phyloP scores from a whole-genome alignment of 2,888 invertebrate genomes.

The Nasonovia ribisnigri region DNA sequence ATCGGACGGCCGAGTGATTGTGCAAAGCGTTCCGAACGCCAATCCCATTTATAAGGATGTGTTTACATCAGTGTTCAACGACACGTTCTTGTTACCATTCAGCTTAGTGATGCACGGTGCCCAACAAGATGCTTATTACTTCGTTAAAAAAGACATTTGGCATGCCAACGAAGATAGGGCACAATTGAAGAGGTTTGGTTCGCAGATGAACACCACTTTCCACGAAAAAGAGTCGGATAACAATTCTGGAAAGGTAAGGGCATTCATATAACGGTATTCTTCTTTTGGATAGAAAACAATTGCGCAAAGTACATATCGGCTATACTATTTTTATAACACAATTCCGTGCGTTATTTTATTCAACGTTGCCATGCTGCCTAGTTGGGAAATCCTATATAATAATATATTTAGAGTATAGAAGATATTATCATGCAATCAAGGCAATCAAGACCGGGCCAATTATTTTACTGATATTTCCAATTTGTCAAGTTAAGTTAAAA shows the following conservation, averaged over 20 bases:
- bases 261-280: background rate
- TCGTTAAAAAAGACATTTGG: constrained; percentile 92
- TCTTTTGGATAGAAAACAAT: background rate
- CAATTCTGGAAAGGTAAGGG: constrained; percentile 69
- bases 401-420: background rate
- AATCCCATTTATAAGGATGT: constrained; percentile 93
- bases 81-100: constrained; percentile 88
- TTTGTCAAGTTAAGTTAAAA: background rate
- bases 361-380: background rate
- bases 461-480: background rate
- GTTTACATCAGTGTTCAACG: constrained; percentile 92
- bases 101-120: constrained; percentile 89
- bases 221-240: constrained; percentile 80
- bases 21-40: constrained; percentile 86
- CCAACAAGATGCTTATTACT: constrained; percentile 92
- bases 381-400: background rate
- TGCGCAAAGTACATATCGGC: background rate
- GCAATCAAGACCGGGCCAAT: background rate
- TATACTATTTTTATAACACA: background rate
- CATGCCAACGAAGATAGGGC: constrained; percentile 89
- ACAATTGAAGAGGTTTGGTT: constrained; percentile 89
- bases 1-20: constrained; percentile 82
- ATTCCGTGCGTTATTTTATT: background rate
- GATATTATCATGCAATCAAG: background rate
- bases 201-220: constrained; percentile 91